These are phyloP conservation scores for Elgaria multicarinata DNA, from an alignment of 2,113 vertebrate genomes.

Conservation along the genomic window DNA sequence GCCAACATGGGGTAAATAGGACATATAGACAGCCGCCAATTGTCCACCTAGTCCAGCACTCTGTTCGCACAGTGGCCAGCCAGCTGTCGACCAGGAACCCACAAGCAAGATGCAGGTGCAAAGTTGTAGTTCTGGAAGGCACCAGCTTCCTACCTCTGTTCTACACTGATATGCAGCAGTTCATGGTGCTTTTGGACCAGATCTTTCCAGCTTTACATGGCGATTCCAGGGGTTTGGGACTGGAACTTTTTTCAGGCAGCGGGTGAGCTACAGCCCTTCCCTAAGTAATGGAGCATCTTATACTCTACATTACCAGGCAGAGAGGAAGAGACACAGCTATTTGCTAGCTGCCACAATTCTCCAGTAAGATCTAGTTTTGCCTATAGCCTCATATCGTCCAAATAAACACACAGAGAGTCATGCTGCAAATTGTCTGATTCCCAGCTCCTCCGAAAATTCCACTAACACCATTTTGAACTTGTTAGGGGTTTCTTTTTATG, in stretches of 20 bases:
- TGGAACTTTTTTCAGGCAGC: background rate
- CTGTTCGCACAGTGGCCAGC: too few species aligned
- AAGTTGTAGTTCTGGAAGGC: too few species aligned
- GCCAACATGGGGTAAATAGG: too few species aligned
- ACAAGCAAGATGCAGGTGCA: too few species aligned
- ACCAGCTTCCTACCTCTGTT: background rate
- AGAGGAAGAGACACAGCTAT: background rate
- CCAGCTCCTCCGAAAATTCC: background rate
- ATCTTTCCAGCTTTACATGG: background rate
- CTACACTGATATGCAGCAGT: background rate
- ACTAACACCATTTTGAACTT: constrained; percentile 5
- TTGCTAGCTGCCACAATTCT: background rate
- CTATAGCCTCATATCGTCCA: background rate
- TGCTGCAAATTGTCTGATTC: background rate
- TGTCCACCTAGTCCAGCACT: too few species aligned
- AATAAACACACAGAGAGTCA: background rate
- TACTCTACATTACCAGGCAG: background rate
- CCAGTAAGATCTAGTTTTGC: background rate
- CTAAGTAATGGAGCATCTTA: background rate
- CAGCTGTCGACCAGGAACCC: too few species aligned
- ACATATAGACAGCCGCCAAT: too few species aligned
- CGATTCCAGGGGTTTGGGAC: background rate
- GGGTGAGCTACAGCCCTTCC: background rate
- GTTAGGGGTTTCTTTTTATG: background rate
- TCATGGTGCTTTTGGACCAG: background rate